Percentiles rank a stretch among this genome's conserved stretches.
Evolutionary conservation across 2,113 vertebrate species (phyloP).

Genomic region (Saimiri boliviensis): DNA sequence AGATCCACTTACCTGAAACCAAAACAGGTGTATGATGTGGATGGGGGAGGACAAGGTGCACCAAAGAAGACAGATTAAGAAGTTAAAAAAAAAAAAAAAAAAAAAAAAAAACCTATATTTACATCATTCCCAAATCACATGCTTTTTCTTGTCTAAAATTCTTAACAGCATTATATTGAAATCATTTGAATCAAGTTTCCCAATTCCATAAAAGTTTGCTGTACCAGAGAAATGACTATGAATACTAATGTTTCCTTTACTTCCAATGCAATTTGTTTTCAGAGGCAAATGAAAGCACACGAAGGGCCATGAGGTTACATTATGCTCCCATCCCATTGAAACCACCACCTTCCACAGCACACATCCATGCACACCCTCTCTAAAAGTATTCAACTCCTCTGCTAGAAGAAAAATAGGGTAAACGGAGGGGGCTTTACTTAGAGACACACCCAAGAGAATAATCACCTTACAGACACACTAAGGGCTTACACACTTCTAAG

Average conservation of each 20-base stretch:
- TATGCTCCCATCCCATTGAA: background rate
- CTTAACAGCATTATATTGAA: background rate
- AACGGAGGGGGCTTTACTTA: background rate
- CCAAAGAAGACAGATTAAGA: background rate
- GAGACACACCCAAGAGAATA: background rate
- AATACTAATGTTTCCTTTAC: background rate
- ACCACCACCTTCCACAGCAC: background rate
- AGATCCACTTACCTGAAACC: background rate
- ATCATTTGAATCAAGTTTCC: background rate
- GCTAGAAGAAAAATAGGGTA: background rate
- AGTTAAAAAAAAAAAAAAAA: background rate
- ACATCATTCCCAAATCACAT: constrained; percentile 33
- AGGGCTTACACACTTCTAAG: background rate
- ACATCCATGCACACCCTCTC: background rate
- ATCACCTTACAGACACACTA: background rate
- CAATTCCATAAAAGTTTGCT: background rate
- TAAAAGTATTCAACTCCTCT: background rate
- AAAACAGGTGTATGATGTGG: background rate
- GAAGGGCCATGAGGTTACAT: background rate
- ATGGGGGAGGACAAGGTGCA: too few relatives aligned
- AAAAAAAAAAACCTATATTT: background rate
- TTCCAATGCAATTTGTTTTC: background rate
- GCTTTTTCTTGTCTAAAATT: constrained; percentile 50
- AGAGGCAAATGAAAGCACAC: background rate
- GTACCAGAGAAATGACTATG: background rate